These are phyloP conservation scores for Molorchus minor DNA, from an alignment of 2,888 invertebrate genomes.

Conservation along the genomic window DNA sequence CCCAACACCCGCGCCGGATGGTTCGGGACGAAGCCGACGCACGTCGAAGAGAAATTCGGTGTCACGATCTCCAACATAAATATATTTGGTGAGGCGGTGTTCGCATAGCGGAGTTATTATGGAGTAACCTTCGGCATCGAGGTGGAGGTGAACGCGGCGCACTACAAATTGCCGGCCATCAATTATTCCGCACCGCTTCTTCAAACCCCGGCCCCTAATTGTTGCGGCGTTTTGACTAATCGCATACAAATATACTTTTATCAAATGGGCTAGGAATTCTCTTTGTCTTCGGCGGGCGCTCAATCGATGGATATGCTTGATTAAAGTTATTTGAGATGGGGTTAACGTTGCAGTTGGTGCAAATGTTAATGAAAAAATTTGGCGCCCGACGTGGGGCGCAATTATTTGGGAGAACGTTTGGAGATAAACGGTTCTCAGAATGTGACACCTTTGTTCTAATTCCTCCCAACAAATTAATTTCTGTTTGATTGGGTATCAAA, in stretches of 20 bases:
- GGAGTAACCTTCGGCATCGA: slow-evolving; percentile 56
- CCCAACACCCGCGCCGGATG: too few species aligned
- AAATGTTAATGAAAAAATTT: too few species aligned
- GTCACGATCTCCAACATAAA: slow-evolving; percentile 60
- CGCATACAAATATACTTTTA: slow-evolving; percentile 21
- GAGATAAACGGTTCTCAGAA: too few species aligned
- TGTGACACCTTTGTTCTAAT: too few species aligned
- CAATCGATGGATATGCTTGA: too few species aligned
- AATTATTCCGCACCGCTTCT: slow-evolving; percentile 54
- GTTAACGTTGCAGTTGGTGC: too few species aligned
- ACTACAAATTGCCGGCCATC: slow-evolving; percentile 57
- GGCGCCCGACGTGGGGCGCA: too few species aligned
- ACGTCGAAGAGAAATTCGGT: slow-evolving; percentile 57
- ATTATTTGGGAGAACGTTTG: too few species aligned
- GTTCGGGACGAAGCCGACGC: slow-evolving; percentile 48
- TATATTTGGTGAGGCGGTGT: slow-evolving; percentile 56
- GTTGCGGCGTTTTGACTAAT: slow-evolving; percentile 35
- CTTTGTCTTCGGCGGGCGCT: too few species aligned
- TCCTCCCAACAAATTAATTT: too few species aligned
- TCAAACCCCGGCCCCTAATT: slow-evolving; percentile 37
- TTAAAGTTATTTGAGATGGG: too few species aligned
- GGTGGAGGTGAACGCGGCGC: slow-evolving; percentile 52
- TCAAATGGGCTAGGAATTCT: background rate
- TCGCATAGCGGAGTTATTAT: slow-evolving; percentile 57
- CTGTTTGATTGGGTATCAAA: too few species aligned